Conservation (phyloP, 1,140 invertebrate species). For the Gonioctena quinquepunctata region DNA sequence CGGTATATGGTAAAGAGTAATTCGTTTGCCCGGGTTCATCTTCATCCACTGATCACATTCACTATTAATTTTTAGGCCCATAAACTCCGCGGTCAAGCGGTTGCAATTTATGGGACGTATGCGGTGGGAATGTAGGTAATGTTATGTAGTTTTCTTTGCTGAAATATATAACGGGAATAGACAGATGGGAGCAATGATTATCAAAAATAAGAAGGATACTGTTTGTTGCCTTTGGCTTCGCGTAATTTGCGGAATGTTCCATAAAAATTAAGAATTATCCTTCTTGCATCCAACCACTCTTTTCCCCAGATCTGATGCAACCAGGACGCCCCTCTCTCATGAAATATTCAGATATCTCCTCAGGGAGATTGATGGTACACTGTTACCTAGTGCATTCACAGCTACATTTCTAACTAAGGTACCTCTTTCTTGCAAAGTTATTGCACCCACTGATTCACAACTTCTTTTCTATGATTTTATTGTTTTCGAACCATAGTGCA, state of each 20-base stretch:
- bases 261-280: neutral
- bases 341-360: too few species aligned
- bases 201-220: neutral
- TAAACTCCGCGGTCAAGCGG: neutral
- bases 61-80: neutral
- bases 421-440: too few species aligned
- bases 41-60: too few species aligned
- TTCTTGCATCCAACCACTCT: neutral
- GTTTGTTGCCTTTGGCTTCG: neutral
- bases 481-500: neutral
- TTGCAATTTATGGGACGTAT: too few species aligned
- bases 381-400: too few species aligned
- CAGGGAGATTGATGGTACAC: too few species aligned
- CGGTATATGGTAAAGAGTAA: too few species aligned
- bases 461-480: neutral
- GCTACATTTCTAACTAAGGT: too few species aligned
- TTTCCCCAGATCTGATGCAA: neutral
- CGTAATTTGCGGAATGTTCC: neutral
- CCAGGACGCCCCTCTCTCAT: neutral
- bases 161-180: neutral
- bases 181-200: neutral
- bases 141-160: too few species aligned
- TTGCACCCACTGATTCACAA: too few species aligned
- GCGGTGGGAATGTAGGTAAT: too few species aligned
- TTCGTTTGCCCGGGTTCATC: too few species aligned